Percentiles rank a stretch among this genome's conserved stretches.
These are phyloP conservation scores for Stenodera caucasica DNA, from an alignment of 2,888 invertebrate genomes.

Conservation along the genomic window DNA sequence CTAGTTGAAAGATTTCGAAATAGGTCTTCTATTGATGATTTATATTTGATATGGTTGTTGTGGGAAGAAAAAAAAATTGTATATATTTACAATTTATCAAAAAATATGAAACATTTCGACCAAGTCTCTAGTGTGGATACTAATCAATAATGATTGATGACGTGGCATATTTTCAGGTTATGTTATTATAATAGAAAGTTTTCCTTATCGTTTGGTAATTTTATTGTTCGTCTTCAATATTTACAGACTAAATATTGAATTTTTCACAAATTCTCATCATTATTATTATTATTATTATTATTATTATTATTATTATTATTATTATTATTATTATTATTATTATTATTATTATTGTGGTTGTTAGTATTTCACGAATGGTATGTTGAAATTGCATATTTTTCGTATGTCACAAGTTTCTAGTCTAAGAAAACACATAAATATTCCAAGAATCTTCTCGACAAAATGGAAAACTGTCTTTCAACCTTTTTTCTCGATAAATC, in stretches of 20 bases:
- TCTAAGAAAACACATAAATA: background rate
- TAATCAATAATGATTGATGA: conserved; percentile 5
- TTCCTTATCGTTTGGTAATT: too few relatives aligned
- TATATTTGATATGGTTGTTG: background rate
- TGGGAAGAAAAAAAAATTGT: too few relatives aligned
- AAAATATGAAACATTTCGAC: background rate
- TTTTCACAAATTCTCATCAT: background rate
- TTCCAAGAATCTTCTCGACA: conserved; percentile 1
- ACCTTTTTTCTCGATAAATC: too few relatives aligned
- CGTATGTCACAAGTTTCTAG: background rate
- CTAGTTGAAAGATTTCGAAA: too few relatives aligned
- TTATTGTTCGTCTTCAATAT: background rate
- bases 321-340: background rate
- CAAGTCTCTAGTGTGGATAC: background rate
- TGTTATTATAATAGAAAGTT: background rate
- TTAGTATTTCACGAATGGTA: background rate
- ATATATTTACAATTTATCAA: background rate
- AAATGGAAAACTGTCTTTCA: conserved; percentile 1
- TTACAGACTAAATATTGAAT: too few relatives aligned
- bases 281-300: too few relatives aligned
- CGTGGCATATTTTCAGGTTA: background rate
- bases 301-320: too few relatives aligned
- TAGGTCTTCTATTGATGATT: too few relatives aligned
- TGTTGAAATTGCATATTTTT: background rate
- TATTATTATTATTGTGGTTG: background rate